phyloP scores from a whole-genome alignment of 1,140 invertebrate species.

The Calycopis cecrops region DNA sequence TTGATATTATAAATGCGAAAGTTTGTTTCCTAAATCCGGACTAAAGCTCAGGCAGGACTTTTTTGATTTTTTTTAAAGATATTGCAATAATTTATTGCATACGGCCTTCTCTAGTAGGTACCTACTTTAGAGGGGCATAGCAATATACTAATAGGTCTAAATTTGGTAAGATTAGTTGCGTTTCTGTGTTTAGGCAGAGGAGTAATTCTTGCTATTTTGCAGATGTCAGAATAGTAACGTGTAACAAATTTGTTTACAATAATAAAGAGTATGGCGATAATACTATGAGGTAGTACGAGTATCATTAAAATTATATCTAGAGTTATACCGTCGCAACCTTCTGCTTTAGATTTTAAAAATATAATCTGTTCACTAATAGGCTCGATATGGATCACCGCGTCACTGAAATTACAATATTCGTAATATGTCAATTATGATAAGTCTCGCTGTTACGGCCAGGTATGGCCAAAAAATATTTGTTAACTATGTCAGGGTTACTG shows the following conservation, averaged over 20 bases:
- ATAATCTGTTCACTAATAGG: background rate
- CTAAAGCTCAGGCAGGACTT: background rate
- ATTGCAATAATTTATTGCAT: slow-evolving; percentile 15
- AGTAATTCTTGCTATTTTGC: slow-evolving; percentile 23
- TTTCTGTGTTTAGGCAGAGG: slow-evolving; percentile 24
- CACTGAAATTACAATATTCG: background rate
- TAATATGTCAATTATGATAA: background rate
- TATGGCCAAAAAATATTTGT: slow-evolving; percentile 4
- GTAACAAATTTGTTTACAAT: slow-evolving; percentile 24
- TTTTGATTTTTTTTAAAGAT: no score
- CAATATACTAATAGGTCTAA: slow-evolving; percentile 29
- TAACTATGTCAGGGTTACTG: slow-evolving; percentile 16
- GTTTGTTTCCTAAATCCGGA: background rate
- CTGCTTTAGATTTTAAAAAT: slow-evolving; percentile 17
- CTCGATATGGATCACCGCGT: slow-evolving; percentile 1
- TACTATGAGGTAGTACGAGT: slow-evolving; percentile 15
- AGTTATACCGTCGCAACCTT: slow-evolving; percentile 15
- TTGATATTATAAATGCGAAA: no score
- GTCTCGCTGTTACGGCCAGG: background rate
- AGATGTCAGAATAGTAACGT: slow-evolving; percentile 19
- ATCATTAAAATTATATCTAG: slow-evolving; percentile 23
- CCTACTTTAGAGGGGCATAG: slow-evolving; percentile 24
- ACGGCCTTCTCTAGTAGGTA: slow-evolving; percentile 23
- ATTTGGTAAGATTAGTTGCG: slow-evolving; percentile 21
- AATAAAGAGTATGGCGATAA: slow-evolving; percentile 17